Evolutionary conservation across 2,113 vertebrate genomes (phyloP).

Genomic region (Addax nasomaculatus): DNA sequence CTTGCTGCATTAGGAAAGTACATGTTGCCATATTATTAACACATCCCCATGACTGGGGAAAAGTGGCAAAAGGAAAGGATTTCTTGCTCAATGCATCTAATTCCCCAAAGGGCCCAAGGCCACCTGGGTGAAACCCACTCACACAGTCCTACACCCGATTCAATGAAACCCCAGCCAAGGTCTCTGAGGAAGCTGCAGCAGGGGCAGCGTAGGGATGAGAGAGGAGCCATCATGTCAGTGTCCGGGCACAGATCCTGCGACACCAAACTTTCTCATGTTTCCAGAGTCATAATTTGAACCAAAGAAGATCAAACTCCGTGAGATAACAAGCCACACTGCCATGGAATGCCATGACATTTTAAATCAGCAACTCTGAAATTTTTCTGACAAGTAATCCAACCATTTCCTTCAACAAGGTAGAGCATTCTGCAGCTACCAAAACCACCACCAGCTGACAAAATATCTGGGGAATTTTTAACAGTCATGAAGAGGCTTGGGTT

Average conservation of each 20-base stretch:
- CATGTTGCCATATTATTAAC: background rate
- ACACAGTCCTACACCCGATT: background rate
- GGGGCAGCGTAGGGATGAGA: rapidly evolving
- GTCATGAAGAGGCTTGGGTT: background rate
- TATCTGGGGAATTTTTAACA: background rate
- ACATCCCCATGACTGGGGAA: background rate
- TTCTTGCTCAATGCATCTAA: background rate
- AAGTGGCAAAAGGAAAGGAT: background rate
- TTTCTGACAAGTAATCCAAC: background rate
- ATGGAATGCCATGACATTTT: background rate
- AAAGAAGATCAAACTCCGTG: background rate
- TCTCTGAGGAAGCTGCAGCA: background rate
- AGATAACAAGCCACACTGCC: background rate
- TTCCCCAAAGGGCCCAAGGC: background rate
- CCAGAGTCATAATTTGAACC: background rate
- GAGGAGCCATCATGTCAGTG: background rate
- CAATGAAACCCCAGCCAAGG: background rate
- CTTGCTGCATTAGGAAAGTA: background rate
- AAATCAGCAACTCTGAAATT: background rate
- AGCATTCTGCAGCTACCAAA: background rate
- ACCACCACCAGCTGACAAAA: background rate
- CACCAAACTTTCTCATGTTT: background rate
- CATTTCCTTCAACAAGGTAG: background rate
- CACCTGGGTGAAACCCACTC: background rate
- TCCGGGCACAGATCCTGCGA: background rate